Evolutionary conservation across 2,113 vertebrate species (phyloP).

Genomic region (Psophia crepitans): DNA sequence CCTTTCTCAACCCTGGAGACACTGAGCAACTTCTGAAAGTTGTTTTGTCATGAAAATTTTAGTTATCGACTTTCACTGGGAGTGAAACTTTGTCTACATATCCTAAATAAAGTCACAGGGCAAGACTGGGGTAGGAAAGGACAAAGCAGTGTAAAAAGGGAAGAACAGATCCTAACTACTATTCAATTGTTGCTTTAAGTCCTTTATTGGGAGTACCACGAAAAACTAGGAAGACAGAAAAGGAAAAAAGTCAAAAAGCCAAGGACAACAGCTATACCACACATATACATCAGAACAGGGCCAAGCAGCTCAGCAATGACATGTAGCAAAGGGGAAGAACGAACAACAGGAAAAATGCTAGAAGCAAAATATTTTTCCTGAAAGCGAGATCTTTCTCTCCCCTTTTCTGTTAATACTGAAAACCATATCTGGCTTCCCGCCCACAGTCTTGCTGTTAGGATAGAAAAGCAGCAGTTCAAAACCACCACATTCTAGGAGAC

Average conservation of each 20-base stretch:
- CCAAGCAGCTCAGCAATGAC: neutral
- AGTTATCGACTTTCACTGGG: accelerated
- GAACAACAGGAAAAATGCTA: neutral
- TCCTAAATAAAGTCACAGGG: neutral
- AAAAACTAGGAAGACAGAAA: neutral
- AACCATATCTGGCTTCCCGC: neutral
- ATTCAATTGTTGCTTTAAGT: neutral
- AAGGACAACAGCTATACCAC: neutral
- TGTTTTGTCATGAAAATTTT: neutral
- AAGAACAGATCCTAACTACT: neutral
- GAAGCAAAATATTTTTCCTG: neutral
- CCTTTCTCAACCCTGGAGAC: neutral
- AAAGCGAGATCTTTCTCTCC: neutral
- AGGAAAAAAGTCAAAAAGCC: neutral
- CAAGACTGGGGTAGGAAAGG: neutral
- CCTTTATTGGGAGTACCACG: neutral
- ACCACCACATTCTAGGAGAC: neutral
- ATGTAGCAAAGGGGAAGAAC: neutral
- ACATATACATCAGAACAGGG: neutral
- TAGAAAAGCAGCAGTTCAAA: neutral
- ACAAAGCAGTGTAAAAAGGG: neutral
- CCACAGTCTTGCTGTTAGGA: accelerated
- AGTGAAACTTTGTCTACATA: neutral
- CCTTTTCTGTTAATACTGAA: neutral
- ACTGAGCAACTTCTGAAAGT: neutral